phyloP scores from a whole-genome alignment of 1,140 invertebrate species.

The Idris sp. region DNA sequence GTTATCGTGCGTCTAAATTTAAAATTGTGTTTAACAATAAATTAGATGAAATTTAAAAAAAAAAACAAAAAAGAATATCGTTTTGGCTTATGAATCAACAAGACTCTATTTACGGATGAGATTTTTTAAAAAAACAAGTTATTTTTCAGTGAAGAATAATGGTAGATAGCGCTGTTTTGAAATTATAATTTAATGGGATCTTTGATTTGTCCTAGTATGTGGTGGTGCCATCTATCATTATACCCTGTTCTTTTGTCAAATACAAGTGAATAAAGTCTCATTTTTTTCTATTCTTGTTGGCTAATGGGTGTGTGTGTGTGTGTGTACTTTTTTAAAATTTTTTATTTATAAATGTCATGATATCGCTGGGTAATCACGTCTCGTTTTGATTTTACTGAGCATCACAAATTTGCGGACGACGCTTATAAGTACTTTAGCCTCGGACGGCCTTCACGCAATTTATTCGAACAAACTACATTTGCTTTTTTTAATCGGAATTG shows the following conservation, averaged over 20 bases:
- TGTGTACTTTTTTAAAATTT: slow-evolving; percentile 3
- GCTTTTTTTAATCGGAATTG: slow-evolving; percentile 18
- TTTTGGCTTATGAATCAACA: too few relatives aligned
- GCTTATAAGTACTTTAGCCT: slow-evolving; percentile 64
- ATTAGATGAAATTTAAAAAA: too few relatives aligned
- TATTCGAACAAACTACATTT: slow-evolving; percentile 37
- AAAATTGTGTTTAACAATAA: slow-evolving; percentile 4
- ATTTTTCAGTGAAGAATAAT: too few relatives aligned
- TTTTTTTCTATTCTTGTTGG: slow-evolving; percentile 10
- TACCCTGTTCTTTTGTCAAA: slow-evolving; percentile 1
- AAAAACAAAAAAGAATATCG: too few relatives aligned
- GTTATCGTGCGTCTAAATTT: slow-evolving; percentile 33
- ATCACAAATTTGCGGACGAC: slow-evolving; percentile 42
- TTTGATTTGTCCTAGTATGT: too few relatives aligned
- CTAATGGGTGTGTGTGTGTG: too few relatives aligned
- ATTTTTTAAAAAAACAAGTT: too few relatives aligned
- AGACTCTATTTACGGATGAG: too few relatives aligned
- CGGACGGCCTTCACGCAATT: slow-evolving; percentile 64
- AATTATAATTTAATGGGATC: too few relatives aligned
- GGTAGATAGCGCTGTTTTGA: too few relatives aligned
- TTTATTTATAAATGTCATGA: slow-evolving; percentile 3
- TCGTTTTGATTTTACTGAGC: slow-evolving; percentile 41
- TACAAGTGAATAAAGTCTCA: slow-evolving; percentile 1
- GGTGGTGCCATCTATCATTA: too few relatives aligned
- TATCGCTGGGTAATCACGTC: slow-evolving; percentile 31